phyloP scores from a whole-genome alignment of 2,888 invertebrate genomes.

The Synergus umbraculus region DNA sequence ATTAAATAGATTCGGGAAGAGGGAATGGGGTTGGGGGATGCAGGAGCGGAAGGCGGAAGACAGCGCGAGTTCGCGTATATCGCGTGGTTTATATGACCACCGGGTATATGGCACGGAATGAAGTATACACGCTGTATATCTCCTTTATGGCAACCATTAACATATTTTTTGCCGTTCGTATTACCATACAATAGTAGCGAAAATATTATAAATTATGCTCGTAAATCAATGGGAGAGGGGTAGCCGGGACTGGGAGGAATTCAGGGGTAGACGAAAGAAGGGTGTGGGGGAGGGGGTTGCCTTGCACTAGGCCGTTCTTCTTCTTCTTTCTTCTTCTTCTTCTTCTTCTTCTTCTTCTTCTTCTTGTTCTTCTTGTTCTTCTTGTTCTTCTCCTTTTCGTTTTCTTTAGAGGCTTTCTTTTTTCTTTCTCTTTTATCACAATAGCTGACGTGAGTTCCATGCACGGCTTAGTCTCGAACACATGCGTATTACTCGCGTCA shows the following conservation, averaged over 20 bases:
- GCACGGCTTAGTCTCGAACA: neutral
- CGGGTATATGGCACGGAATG: slow-evolving; percentile 73
- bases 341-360: slow-evolving; percentile 12
- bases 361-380: neutral
- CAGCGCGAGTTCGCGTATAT: slow-evolving; percentile 30
- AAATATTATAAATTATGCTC: slow-evolving; percentile 76
- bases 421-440: slow-evolving; percentile 11
- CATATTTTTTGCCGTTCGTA: slow-evolving; percentile 75
- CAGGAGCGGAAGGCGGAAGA: slow-evolving; percentile 31
- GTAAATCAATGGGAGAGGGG: slow-evolving; percentile 70
- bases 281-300: slow-evolving; percentile 42
- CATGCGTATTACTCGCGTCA: slow-evolving; percentile 28
- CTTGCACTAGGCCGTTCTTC: slow-evolving; percentile 23
- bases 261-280: slow-evolving; percentile 43
- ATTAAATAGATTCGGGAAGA: slow-evolving; percentile 50
- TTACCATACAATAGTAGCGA: slow-evolving; percentile 77
- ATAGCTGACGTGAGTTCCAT: neutral
- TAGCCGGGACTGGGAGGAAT: slow-evolving; percentile 29
- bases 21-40: slow-evolving; percentile 19
- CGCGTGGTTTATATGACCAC: slow-evolving; percentile 68
- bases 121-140: slow-evolving; percentile 74
- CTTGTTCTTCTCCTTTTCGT: slow-evolving; percentile 7
- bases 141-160: slow-evolving; percentile 77
- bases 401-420: slow-evolving; percentile 21
- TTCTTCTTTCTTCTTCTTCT: neutral